Evolutionary conservation across 2,797 vertebrate species (phyloP), one percentile per base, ranked within the genome.

Genomic region (Pyrocephalus nanus): DNA sequence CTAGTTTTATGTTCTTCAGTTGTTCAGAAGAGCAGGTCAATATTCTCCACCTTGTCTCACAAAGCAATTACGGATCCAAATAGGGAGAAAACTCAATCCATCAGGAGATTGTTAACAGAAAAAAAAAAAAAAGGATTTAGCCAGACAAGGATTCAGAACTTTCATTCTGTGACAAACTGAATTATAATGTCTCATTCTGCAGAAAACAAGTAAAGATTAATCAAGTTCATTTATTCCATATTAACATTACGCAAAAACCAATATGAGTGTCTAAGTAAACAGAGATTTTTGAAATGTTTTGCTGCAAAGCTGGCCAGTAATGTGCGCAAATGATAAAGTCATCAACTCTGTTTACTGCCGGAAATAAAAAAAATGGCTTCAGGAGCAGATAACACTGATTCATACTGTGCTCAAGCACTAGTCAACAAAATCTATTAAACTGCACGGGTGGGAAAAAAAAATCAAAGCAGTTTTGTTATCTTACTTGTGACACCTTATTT

Each of bases 351-450:
- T 92, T 97, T 92, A 91, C 55, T 96, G 94, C 91, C 94, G 96
- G 69, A 95, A 96, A 92, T 55, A 91, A 91, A 92, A 89, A 86
- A 51, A 77, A 86, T 47, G 90, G 91, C 95, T 95, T 96, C 95
- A 97, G 96, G 97, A 98, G 96, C 97, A 97, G 97, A 92, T 97
- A 97, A 98, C 97, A 98, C 97, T 97, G 97, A 97, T 97, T 97
- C 96, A 96, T 96, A 96, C 93, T 94, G 97, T 97, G 97, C 97
- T 95, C 92, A 97, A 98, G 97, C 97, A 97, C 97, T 95, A 96
- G 95, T 95, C 95, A 97, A 97, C 96, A 95, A 96, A 95, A 97
- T 90, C 96, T 97, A 97, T 97, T 97, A 95, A 98, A 94, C 93
- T 97, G 95, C 96, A 96, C 32, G 86, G 90, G 77, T 91, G 72